Evolutionary conservation across 2,888 invertebrate species (phyloP).

Genomic region (Drosophila dives): DNA sequence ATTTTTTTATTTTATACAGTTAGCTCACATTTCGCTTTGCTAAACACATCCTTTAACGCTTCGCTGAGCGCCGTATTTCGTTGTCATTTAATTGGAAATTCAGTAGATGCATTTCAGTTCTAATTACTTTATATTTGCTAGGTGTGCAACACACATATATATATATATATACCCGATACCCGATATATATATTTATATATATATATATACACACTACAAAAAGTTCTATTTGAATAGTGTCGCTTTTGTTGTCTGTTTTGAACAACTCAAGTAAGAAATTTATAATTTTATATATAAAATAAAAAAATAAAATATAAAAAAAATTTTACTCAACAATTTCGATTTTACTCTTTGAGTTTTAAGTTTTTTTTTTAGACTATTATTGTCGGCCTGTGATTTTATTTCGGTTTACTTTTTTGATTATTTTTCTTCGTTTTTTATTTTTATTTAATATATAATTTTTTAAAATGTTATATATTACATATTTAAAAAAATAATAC

Average conservation of each 20-base stretch:
- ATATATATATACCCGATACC: slow-evolving; percentile 50
- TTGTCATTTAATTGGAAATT: slow-evolving; percentile 71
- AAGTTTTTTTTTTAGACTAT: too few species aligned
- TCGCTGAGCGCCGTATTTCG: slow-evolving; percentile 51
- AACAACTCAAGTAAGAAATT: too few species aligned
- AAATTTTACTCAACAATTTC: too few species aligned
- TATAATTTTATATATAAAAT: too few species aligned
- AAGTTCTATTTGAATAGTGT: background rate
- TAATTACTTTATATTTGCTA: slow-evolving; percentile 4
- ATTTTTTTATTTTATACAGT: background rate
- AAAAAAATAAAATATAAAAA: too few species aligned
- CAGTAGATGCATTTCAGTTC: slow-evolving; percentile 71
- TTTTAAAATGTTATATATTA: background rate
- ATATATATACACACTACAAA: background rate
- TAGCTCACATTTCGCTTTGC: slow-evolving; percentile 55
- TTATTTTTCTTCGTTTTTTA: too few species aligned
- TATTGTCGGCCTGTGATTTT: too few species aligned
- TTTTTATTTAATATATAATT: background rate
- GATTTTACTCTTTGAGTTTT: too few species aligned
- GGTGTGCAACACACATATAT: background rate
- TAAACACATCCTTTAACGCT: slow-evolving; percentile 63
- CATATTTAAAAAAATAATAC: background rate
- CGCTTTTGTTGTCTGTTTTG: background rate
- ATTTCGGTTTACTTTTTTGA: too few species aligned
- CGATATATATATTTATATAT: background rate